Conservation (phyloP, 2,797 vertebrate genomes). For the Astyanax mexicanus region DNA sequence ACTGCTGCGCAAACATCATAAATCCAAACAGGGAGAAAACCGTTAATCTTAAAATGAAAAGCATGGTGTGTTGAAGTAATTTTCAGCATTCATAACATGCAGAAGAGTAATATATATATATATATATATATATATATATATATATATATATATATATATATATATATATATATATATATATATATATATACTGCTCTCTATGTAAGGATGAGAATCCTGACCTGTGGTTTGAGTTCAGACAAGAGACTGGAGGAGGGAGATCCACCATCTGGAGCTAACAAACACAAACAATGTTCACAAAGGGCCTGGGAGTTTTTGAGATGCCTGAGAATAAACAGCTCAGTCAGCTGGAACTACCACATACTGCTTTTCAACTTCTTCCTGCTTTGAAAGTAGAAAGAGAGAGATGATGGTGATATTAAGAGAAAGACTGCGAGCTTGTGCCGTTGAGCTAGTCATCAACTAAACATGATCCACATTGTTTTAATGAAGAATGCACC, state of each 20-base stretch:
- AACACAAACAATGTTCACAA: conserved; percentile 61
- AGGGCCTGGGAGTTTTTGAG: conserved; percentile 38
- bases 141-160: too few relatives aligned
- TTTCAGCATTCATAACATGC: conserved; percentile 38
- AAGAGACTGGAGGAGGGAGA: conserved; percentile 46
- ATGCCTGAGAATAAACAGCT: conserved; percentile 54
- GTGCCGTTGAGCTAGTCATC: conserved; percentile 4
- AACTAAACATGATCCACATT: conserved; percentile 8
- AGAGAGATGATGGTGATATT: conserved; percentile 25
- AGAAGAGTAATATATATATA: conserved; percentile 34
- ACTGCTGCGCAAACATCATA: conserved; percentile 1
- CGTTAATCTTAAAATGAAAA: conserved; percentile 8
- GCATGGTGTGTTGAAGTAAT: conserved; percentile 30
- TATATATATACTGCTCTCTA: conserved; percentile 18
- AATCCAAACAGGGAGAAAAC: conserved; percentile 8
- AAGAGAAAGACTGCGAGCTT: conserved; percentile 17
- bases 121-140: too few relatives aligned
- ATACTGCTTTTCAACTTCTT: conserved; percentile 43
- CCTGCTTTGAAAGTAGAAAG: conserved; percentile 41
- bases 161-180: too few relatives aligned
- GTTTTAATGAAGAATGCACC: neutral
- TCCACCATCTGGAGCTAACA: conserved; percentile 57
- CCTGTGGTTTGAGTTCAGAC: conserved; percentile 45
- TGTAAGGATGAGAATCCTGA: conserved; percentile 11
- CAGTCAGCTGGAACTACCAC: conserved; percentile 51